Base-by-base conservation (phyloP, 2,113 vertebrate species). In the Marmota flaviventris region DNA sequence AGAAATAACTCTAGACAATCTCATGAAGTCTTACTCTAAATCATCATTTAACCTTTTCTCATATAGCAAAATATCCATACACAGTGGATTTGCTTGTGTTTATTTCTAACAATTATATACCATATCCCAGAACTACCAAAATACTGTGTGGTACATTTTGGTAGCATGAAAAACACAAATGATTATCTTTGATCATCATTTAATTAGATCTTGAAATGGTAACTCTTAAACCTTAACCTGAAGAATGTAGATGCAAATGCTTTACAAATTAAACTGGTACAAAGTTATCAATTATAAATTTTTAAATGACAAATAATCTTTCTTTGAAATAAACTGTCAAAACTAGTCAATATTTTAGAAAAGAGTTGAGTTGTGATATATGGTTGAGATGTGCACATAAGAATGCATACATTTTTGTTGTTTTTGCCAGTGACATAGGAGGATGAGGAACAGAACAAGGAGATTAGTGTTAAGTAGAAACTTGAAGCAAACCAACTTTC, bases 311-410 rank as follows among this genome's bases (percentile, higher is more conserved):
- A 4, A 13, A 93, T 18, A 96, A 93, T 34, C 22, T 7, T 81
- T 83, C 79, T 94, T 92, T 83, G 25, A 89, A 95, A 92, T 24
- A 96, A 93, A 93, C 29, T 53, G 27, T 90, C 58, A 96, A 95
- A 93, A 87, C 25, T 63, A 87, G 34, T 73, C 25, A 85, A 87
- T 56, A 91, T 20, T 97, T 91, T 37, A 61, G 34, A 89, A 65
- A 92, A 72, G 24, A 53, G 45, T 1, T 45, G 45, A 29, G 32
- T 63, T 95, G 51, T 78, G 20, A 51, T 61, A 82, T 78, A 91
- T 27, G 8, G 34, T n/a, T 78, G 10, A 27, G 34, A 34, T 78
- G 13, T 67, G 13, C 48, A 76, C 53, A 84, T 77, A 63, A 56
- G 22, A 88, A 91, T 93, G 14, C 75, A 83, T 45, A 93, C 45